Evolutionary conservation across 2,113 vertebrate genomes (phyloP), one percentile per base, ranked within the genome.

Genomic region (Centropristis striata): DNA sequence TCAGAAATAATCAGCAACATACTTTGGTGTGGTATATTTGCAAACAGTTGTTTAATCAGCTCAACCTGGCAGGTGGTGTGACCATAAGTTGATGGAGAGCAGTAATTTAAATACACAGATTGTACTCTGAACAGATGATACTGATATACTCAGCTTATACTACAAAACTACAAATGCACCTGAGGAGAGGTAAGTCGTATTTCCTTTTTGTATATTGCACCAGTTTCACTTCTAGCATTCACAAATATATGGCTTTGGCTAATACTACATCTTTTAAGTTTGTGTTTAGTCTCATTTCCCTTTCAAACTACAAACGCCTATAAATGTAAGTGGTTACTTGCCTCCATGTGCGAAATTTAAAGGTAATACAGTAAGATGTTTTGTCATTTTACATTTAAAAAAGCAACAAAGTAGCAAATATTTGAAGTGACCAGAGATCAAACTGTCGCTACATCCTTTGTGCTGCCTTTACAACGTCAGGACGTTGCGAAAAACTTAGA

Each of bases 381-480:
- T n/a, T n/a, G n/a, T n/a, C n/a, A n/a, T n/a, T 4, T 14, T 20
- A 55, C 16, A 1, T n/a, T n/a, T 28, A 23, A 4, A 25, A 36
- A n/a, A n/a, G n/a, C n/a, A n/a, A n/a, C n/a, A n/a, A n/a, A 7
- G 32, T 23, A 37, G 10, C 42, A 13, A 13, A 32, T 0, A 5
- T 32, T 32, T n/a, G n/a, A n/a, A 32, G 32, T 32, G 32, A 32
- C 32, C 32, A 32, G 32, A 32, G 3, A 32, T n/a, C n/a, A n/a
- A 3, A 6, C 32, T 12, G 5, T 2, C 41, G 5, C n/a, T 37
- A 1, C 16, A 41, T 54, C 10, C 9, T 2, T 12, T 18, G 27
- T 64, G 76, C 1, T 49, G 71, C 64, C 4, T 81, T 81, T 1
- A 63, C 44, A 46, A 27, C 8, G 11, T 66, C 32, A n/a, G 15